A percentile compares a stretch with the other conserved stretches of the same genome.
Conservation (phyloP, 92 coral and sea anemone genomes). For the Bergia puertoricense region DNA sequence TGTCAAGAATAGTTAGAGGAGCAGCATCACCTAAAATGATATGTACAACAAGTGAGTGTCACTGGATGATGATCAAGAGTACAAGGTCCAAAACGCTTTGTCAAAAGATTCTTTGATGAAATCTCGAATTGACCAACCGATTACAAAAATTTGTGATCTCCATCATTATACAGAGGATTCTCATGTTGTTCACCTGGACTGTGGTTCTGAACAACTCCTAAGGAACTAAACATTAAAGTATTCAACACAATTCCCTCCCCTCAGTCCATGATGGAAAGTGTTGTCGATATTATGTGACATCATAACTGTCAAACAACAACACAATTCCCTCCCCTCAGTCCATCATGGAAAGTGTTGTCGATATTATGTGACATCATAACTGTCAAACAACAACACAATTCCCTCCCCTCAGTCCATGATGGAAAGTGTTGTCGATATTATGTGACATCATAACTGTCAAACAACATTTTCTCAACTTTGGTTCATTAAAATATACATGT, state of each 20-base stretch:
- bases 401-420: not conserved
- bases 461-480: not conserved
- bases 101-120: too few species aligned
- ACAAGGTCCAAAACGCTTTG: not conserved
- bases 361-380: too few species aligned
- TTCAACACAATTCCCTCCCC: too few species aligned
- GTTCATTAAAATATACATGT: too few species aligned
- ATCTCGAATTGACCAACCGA: not conserved
- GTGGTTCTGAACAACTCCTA: too few species aligned
- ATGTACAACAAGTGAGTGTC: not conserved
- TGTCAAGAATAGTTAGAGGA: constrained; percentile 84
- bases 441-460: too few species aligned
- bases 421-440: not conserved
- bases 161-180: not conserved
- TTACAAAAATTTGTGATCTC: not conserved
- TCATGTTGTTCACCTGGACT: not conserved
- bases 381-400: too few species aligned
- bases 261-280: too few species aligned
- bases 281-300: too few species aligned
- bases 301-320: too few species aligned
- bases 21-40: constrained; percentile 60
- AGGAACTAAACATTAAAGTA: too few species aligned
- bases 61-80: not conserved
- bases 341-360: not conserved
- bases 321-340: not conserved